Percentiles rank a stretch among this genome's conserved stretches.
Conservation (phyloP, 2,888 invertebrate genomes). For the Leptinotarsa tumamoca region DNA sequence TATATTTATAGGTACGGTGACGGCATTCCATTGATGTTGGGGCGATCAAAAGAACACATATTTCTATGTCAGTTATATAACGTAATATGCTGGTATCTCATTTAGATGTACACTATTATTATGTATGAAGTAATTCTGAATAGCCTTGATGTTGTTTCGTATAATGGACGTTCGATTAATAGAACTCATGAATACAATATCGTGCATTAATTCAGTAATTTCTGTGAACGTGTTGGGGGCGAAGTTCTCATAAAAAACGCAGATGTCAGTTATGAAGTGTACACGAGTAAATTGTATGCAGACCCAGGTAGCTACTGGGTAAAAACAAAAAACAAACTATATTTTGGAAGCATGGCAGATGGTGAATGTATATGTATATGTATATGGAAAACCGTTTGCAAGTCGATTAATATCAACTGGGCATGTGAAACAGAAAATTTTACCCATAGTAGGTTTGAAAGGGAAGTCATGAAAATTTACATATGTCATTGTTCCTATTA, state of each 20-base stretch:
- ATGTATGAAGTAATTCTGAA: conserved; percentile 23
- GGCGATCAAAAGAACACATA: not conserved
- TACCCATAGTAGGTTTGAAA: too few species aligned
- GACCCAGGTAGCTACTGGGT: too few species aligned
- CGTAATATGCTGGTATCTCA: conserved; percentile 20
- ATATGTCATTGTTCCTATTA: too few species aligned
- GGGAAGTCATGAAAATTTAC: too few species aligned
- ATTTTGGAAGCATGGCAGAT: too few species aligned
- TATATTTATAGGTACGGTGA: conserved; percentile 13
- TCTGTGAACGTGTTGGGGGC: not conserved
- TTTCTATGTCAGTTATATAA: conserved; percentile 14
- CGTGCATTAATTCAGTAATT: conserved; percentile 9
- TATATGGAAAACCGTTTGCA: too few species aligned
- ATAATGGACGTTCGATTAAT: not conserved
- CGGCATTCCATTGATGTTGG: conserved; percentile 13
- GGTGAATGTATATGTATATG: too few species aligned
- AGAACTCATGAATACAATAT: conserved; percentile 9
- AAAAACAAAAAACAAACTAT: too few species aligned
- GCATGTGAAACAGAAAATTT: too few species aligned
- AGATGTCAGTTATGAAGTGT: not conserved
- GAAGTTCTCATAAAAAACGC: too few species aligned
- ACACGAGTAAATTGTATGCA: not conserved
- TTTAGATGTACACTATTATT: conserved; percentile 25
- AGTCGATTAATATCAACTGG: too few species aligned
- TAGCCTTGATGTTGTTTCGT: conserved; percentile 24